Conservation (phyloP, 2,888 invertebrate species). For the Microdon myrmicae region DNA sequence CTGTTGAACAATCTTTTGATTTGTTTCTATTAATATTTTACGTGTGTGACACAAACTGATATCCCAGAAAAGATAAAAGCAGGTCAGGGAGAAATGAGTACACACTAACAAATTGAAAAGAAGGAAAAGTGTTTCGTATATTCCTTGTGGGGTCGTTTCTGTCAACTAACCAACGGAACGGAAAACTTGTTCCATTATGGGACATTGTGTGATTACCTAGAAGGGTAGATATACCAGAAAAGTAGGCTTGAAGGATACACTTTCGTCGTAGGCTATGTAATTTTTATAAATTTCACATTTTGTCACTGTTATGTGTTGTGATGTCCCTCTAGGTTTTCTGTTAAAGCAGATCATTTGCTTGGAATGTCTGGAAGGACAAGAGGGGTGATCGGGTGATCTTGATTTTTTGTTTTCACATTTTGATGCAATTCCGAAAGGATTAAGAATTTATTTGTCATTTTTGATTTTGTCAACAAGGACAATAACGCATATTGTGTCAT, state of each 20-base stretch:
- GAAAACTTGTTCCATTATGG: slow-evolving; percentile 48
- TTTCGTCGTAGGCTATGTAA: slow-evolving; percentile 26
- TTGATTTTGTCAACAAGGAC: slow-evolving; percentile 18
- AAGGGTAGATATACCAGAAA: slow-evolving; percentile 22
- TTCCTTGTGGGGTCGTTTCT: too few species aligned
- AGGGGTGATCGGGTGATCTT: slow-evolving; percentile 45
- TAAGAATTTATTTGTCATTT: slow-evolving; percentile 21
- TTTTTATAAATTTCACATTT: slow-evolving; percentile 33
- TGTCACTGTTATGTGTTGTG: slow-evolving; percentile 50
- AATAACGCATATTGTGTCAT: too few species aligned
- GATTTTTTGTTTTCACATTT: slow-evolving; percentile 21
- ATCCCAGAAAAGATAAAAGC: slow-evolving; percentile 6
- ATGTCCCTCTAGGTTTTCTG: too few species aligned
- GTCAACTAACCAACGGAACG: slow-evolving; percentile 18
- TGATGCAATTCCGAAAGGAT: slow-evolving; percentile 22
- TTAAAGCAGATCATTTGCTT: too few species aligned
- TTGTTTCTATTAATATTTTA: slow-evolving; percentile 43
- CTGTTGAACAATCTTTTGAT: slow-evolving; percentile 43
- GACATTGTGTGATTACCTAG: slow-evolving; percentile 14
- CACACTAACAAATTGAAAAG: slow-evolving; percentile 4
- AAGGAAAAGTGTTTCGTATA: too few species aligned
- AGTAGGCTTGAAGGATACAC: slow-evolving; percentile 33
- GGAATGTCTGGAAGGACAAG: too few species aligned
- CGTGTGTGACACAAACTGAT: slow-evolving; percentile 5
- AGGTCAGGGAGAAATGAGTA: slow-evolving; percentile 15